Evolutionary conservation across 2,113 vertebrate genomes (phyloP).

Genomic region (Tenrec ecaudatus): DNA sequence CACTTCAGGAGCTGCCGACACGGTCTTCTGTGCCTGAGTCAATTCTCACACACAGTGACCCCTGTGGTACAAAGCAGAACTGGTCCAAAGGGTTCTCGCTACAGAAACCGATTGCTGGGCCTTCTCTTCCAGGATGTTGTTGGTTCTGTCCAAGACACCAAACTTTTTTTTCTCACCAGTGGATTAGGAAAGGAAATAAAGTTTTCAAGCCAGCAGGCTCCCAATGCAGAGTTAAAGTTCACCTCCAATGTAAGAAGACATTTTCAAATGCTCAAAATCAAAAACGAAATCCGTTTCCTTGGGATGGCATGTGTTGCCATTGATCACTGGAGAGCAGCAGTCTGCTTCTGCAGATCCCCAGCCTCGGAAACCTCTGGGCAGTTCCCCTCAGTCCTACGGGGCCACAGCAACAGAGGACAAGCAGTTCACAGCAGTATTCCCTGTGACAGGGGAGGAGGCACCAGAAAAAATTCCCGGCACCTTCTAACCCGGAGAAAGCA

Average conservation of each 20-base stretch:
- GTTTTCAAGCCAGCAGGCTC: constrained; percentile 19
- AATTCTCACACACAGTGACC: not conserved
- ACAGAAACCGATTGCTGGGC: not conserved
- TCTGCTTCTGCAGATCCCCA: not conserved
- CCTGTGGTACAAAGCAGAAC: not conserved
- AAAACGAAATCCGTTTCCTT: constrained; percentile 24
- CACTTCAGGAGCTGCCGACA: too few species aligned
- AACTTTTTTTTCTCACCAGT: not conserved
- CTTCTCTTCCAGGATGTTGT: not conserved
- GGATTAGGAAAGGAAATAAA: not conserved
- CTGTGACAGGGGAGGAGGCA: not conserved
- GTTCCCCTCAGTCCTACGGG: not conserved
- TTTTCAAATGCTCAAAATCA: constrained; percentile 38
- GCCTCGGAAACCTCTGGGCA: not conserved
- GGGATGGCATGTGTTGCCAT: too few species aligned
- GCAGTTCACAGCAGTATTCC: not conserved
- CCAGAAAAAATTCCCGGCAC: not conserved
- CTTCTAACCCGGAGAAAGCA: constrained; percentile 27
- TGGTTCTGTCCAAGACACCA: not conserved
- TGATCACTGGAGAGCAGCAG: not conserved
- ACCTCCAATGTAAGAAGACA: not conserved
- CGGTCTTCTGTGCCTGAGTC: not conserved
- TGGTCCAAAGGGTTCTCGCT: not conserved
- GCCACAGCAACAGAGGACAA: not conserved
- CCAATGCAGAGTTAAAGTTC: constrained; percentile 34